These are phyloP conservation scores for Stratiomys singularior DNA, from an alignment of 2,888 invertebrate genomes.

Conservation along the genomic window DNA sequence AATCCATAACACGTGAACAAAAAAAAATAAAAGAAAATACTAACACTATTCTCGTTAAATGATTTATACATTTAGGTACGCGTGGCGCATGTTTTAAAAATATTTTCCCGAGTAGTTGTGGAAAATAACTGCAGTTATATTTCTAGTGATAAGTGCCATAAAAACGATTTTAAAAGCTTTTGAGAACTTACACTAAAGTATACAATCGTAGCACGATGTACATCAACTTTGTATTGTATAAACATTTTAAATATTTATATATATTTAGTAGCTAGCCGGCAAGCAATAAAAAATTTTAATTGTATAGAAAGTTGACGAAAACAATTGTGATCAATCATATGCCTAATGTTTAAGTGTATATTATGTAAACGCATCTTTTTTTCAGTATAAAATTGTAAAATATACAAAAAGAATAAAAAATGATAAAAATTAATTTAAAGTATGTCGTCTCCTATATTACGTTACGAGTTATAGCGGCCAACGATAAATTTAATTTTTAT, in stretches of 20 bases:
- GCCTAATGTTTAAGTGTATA: slow-evolving; percentile 30
- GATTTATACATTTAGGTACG: not conserved
- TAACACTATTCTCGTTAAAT: slow-evolving; percentile 12
- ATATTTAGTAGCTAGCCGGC: slow-evolving; percentile 14
- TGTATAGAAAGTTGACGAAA: slow-evolving; percentile 24
- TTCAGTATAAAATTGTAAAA: not conserved
- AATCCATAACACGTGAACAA: slow-evolving; percentile 15
- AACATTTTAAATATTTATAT: slow-evolving; percentile 12
- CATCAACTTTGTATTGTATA: slow-evolving; percentile 33
- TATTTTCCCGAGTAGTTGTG: not conserved
- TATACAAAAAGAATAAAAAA: not conserved
- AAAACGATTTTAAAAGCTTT: slow-evolving; percentile 51
- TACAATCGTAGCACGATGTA: slow-evolving; percentile 12
- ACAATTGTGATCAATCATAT: slow-evolving; percentile 37
- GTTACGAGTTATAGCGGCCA: not conserved
- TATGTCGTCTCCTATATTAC: not conserved
- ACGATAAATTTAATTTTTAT: no score
- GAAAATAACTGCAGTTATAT: slow-evolving; percentile 48
- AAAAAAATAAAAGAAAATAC: slow-evolving; percentile 15
- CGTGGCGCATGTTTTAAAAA: not conserved
- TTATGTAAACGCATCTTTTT: slow-evolving; percentile 17
- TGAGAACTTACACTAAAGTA: slow-evolving; percentile 37
- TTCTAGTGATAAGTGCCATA: slow-evolving; percentile 50
- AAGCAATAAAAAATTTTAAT: slow-evolving; percentile 20
- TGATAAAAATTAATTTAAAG: not conserved